These are phyloP conservation scores for Masnerella sp. DNA, from an alignment of 2,888 invertebrate genomes.

Conservation along the genomic window DNA sequence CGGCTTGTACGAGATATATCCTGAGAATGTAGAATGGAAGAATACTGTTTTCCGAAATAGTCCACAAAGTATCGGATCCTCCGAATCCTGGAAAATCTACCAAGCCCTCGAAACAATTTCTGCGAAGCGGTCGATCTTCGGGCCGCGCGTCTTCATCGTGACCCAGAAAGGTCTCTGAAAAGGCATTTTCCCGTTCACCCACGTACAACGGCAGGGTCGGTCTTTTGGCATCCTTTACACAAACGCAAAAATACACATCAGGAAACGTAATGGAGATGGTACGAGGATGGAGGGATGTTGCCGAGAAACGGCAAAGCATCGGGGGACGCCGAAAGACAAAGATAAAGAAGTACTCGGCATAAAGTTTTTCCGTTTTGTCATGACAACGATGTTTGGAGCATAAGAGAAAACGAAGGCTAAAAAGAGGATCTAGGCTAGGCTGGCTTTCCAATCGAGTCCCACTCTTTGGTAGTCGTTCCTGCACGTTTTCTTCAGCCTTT, in stretches of 20 bases:
- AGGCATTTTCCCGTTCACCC: slow-evolving; percentile 76
- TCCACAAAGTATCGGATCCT: too few relatives aligned
- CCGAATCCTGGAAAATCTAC: slow-evolving; percentile 35
- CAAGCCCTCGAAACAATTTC: slow-evolving; percentile 50
- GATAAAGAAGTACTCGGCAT: slow-evolving; percentile 69
- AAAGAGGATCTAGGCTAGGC: slow-evolving; percentile 71
- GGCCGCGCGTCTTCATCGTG: slow-evolving; percentile 64
- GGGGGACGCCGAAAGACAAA: slow-evolving; percentile 63
- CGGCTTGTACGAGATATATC: too few relatives aligned
- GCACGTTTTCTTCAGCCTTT: slow-evolving; percentile 3
- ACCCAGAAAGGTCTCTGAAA: slow-evolving; percentile 75
- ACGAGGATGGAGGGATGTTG: slow-evolving; percentile 45
- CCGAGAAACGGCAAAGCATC: slow-evolving; percentile 34
- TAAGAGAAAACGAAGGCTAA: slow-evolving; percentile 73
- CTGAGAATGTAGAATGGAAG: too few relatives aligned
- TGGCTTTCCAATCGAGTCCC: too few relatives aligned
- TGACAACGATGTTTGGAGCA: too few relatives aligned
- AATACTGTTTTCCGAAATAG: too few relatives aligned
- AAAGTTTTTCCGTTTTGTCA: too few relatives aligned
- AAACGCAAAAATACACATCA: slow-evolving; percentile 64
- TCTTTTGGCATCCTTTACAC: slow-evolving; percentile 46
- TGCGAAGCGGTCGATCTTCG: slow-evolving; percentile 58
- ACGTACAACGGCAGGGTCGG: slow-evolving; percentile 68
- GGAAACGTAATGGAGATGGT: slow-evolving; percentile 72
- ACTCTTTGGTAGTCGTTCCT: too few relatives aligned